A percentile compares a stretch with the other conserved stretches of the same genome.
phyloP scores from a whole-genome alignment of 2,888 invertebrate species.

The Atrina japonica region DNA sequence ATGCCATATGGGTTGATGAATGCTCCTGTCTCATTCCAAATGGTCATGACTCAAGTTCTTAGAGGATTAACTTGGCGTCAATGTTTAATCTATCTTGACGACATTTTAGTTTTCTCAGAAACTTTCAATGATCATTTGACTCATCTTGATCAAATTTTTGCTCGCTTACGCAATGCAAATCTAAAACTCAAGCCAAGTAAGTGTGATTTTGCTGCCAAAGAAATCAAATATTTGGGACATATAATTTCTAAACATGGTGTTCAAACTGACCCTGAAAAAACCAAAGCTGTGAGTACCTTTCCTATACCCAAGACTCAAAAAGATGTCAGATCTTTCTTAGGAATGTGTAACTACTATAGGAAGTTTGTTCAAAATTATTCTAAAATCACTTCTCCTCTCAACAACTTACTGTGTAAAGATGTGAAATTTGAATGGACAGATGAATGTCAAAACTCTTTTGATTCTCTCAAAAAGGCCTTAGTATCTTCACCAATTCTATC shows the following conservation, averaged over 20 bases:
- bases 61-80: conserved; percentile 29
- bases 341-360: neutral
- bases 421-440: conserved; percentile 5
- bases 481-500: conserved; percentile 1
- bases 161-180: conserved; percentile 23
- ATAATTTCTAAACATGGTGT: conserved; percentile 40
- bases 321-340: too few species aligned
- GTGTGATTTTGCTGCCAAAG: conserved; percentile 34
- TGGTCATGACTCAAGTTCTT: too few species aligned
- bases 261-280: conserved; percentile 36
- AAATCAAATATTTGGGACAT: conserved; percentile 32
- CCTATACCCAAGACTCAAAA: conserved; percentile 38
- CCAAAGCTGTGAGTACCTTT: conserved; percentile 31
- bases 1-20: too few species aligned
- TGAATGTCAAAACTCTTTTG: conserved; percentile 6
- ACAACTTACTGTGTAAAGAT: conserved; percentile 9
- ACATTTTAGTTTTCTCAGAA: too few species aligned
- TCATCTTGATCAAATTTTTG: conserved; percentile 40
- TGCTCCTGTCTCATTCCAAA: conserved; percentile 2
- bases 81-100: too few species aligned
- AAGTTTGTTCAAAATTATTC: neutral
- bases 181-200: conserved; percentile 30
- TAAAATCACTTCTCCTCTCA: neutral
- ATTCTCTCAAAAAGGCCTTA: neutral
- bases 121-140: conserved; percentile 52